Base-by-base conservation (phyloP, 2,113 vertebrate genomes). In the Edolisoma coerulescens region DNA sequence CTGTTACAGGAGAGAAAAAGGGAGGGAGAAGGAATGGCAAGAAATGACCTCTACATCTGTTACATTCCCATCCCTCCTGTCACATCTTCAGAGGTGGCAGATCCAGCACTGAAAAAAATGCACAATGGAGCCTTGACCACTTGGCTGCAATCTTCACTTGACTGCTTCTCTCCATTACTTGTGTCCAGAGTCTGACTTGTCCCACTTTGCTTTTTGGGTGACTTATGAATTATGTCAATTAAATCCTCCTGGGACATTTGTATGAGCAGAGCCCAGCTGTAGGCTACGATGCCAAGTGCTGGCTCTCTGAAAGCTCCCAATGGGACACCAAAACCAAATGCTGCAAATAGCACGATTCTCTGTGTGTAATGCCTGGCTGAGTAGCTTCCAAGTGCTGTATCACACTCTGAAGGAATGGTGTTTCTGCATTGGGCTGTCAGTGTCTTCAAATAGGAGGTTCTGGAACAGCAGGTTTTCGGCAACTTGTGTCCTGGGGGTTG, bases 401-500 rank as follows among this genome's bases (percentile, higher is more conserved):
- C 18, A 52, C 2, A 3, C 68, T 41, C 39, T 45, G 52, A 35
- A 87, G 39, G 60, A 84, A 74, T 1, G 1, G 28, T 1, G 1
- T 49, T 84, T 82, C 37, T 81, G 20, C 26, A 14, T 0, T 27
- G 65, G 33, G 27, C 35, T 84, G 60, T 75, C 65, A 67, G 56
- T 5, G 3, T 81, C 32, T 37, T 91, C 50, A 50, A 44, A 68
- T 3, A 16, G n/a, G 54, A 84, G 84, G 77, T 56, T 28, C 42
- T 42, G 35, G 18, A 87, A 20, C 12, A 33, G 45, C 9, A 57
- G 24, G 4, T 49, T 94, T 73, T 65, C 5, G 7, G 28, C 0
- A 0, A 16, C 12, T 30, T 27, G 6, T 16, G 28, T 45, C 23
- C 45, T 8, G 13, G 7, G 3, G 12, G 1, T 3, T 4, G 2